These are phyloP conservation scores for Antedon mediterranea DNA, from an alignment of 53 echinoderm and acorn worm genomes.

Conservation along the genomic window DNA sequence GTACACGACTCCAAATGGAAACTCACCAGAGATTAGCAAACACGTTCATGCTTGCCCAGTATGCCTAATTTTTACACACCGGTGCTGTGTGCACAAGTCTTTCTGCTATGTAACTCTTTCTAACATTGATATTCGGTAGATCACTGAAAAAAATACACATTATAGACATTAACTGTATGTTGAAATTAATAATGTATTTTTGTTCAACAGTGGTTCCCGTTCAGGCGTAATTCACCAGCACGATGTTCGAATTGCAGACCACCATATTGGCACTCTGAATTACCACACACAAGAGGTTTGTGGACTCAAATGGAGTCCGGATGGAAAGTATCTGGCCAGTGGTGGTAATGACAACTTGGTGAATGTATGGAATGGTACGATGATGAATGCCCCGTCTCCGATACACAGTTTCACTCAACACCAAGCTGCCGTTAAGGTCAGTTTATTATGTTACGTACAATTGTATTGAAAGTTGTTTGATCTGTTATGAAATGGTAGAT, in stretches of 20 bases:
- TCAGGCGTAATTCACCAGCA: slow-evolving; percentile 73
- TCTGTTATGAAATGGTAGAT: neutral
- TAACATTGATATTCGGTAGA: too few species aligned
- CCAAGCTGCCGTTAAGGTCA: slow-evolving; percentile 85
- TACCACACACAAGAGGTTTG: slow-evolving; percentile 77
- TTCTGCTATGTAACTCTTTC: too few species aligned
- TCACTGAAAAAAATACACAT: too few species aligned
- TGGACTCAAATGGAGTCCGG: slow-evolving; percentile 70
- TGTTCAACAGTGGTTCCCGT: slow-evolving; percentile 43
- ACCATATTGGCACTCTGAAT: slow-evolving; percentile 38
- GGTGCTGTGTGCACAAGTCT: too few species aligned
- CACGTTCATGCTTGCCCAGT: too few species aligned
- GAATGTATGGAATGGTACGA: slow-evolving; percentile 56
- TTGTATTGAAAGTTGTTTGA: neutral
- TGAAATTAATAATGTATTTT: too few species aligned
- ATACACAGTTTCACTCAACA: slow-evolving; percentile 65
- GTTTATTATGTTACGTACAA: neutral
- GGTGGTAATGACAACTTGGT: slow-evolving; percentile 85
- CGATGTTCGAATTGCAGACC: slow-evolving; percentile 59
- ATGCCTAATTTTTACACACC: too few species aligned
- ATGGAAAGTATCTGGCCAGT: slow-evolving; percentile 73
- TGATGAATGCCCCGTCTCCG: slow-evolving; percentile 43
- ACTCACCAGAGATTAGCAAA: too few species aligned
- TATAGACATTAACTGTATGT: too few species aligned
- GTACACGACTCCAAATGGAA: too few species aligned